Conservation (phyloP, 1,140 invertebrate genomes). For the Nymphalis io region DNA sequence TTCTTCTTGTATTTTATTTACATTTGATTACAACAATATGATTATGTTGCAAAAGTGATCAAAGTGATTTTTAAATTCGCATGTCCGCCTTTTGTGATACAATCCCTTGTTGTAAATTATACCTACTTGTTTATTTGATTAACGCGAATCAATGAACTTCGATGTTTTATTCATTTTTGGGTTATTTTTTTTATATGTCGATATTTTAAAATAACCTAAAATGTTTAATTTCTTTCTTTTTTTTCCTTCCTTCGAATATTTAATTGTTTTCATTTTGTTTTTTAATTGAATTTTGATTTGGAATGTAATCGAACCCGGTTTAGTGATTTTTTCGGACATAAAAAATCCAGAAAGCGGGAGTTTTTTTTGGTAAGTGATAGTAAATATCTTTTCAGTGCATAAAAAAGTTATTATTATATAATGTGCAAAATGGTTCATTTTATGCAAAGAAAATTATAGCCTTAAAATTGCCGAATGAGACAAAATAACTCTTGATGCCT, state of each 20-base stretch:
- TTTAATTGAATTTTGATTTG: constrained; percentile 50
- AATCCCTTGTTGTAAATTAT: constrained; percentile 43
- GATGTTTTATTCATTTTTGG: not conserved
- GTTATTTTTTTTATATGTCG: not conserved
- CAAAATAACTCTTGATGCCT: constrained; percentile 15
- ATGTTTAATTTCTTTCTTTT: constrained; percentile 15
- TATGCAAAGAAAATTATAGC: too few species aligned
- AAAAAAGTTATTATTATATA: too few species aligned
- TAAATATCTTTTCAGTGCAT: not conserved
- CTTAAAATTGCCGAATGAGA: constrained; percentile 5
- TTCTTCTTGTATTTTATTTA: constrained; percentile 23
- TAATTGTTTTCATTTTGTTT: constrained; percentile 25
- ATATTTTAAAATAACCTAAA: not conserved
- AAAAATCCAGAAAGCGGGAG: constrained; percentile 71
- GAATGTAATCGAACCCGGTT: constrained; percentile 57
- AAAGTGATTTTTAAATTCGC: constrained; percentile 35
- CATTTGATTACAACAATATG: constrained; percentile 47
- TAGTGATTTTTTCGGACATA: constrained; percentile 64
- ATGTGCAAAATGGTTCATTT: too few species aligned
- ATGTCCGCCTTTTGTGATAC: constrained; percentile 58
- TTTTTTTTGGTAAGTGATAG: constrained; percentile 16
- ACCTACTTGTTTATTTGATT: constrained; percentile 24
- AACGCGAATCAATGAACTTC: not conserved
- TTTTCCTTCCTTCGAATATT: constrained; percentile 5
- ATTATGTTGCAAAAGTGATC: constrained; percentile 58